Evolutionary conservation across 2,113 vertebrate species (phyloP).

Genomic region (Tyto alba): DNA sequence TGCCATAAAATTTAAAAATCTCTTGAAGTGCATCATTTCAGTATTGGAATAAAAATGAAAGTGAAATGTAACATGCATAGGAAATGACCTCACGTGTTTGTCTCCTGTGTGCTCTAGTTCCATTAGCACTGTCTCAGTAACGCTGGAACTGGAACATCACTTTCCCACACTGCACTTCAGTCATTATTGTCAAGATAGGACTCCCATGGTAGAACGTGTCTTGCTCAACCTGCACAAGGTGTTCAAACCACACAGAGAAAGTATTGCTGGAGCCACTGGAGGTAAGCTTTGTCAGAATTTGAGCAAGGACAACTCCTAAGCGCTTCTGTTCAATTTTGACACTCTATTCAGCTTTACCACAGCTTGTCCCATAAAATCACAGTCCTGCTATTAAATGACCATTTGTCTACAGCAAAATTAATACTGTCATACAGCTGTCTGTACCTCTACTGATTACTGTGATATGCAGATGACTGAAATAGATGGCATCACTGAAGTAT

Average conservation of each 20-base stretch:
- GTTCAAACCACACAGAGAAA: conserved; percentile 83
- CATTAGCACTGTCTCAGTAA: conserved; percentile 86
- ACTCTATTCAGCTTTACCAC: conserved; percentile 79
- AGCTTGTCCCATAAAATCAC: conserved; percentile 84
- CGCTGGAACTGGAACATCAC: conserved; percentile 86
- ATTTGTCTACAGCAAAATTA: conserved; percentile 82
- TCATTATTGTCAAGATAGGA: conserved; percentile 83
- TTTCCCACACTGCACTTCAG: conserved; percentile 81
- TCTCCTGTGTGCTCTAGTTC: conserved; percentile 84
- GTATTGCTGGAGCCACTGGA: conserved; percentile 83
- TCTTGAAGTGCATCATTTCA: conserved; percentile 49
- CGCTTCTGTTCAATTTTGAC: conserved; percentile 84
- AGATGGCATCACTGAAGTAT: conserved; percentile 74
- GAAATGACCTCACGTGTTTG: conserved; percentile 88
- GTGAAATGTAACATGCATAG: conserved; percentile 73
- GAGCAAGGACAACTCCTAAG: conserved; percentile 75
- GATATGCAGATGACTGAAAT: conserved; percentile 85
- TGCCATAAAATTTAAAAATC: conserved; percentile 48
- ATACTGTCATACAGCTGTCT: conserved; percentile 85
- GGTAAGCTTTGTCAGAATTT: conserved; percentile 78
- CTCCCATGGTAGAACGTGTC: conserved; percentile 85
- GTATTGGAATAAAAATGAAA: conserved; percentile 29
- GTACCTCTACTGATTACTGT: conserved; percentile 90
- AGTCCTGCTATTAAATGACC: conserved; percentile 80
- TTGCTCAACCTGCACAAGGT: conserved; percentile 82